These are phyloP conservation scores for Euphonia xanthogaster DNA, from an alignment of 2,797 vertebrate genomes.

Conservation along the genomic window DNA sequence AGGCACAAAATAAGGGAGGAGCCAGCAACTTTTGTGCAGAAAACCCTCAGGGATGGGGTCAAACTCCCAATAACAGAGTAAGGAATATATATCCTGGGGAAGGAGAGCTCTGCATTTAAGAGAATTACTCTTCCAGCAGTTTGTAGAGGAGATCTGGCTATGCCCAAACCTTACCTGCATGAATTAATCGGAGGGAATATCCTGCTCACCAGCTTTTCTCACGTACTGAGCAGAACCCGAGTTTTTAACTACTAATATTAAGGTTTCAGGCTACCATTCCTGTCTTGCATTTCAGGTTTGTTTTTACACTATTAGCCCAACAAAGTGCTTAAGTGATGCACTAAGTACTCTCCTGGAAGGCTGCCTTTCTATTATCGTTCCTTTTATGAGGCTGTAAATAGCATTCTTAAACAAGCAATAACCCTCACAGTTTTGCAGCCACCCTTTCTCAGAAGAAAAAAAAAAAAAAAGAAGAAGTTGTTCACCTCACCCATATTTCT, in stretches of 20 bases:
- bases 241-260: not conserved
- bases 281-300: not conserved
- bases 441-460: not conserved
- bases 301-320: not conserved
- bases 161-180: not conserved
- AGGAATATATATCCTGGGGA: not conserved
- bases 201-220: not conserved
- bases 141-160: not conserved
- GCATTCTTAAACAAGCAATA: constrained; percentile 55
- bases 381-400: constrained; percentile 59
- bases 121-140: not conserved
- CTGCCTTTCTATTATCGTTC: constrained; percentile 33
- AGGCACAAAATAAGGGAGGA: not conserved
- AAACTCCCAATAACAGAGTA: not conserved
- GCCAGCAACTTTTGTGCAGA: not conserved
- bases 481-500: not conserved
- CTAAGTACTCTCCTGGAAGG: constrained; percentile 31
- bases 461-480: not conserved
- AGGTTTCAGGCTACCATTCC: not conserved
- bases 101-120: not conserved
- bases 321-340: not conserved
- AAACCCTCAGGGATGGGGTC: not conserved
- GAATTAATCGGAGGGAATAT: not conserved
- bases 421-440: constrained; percentile 13
- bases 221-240: not conserved